Base-by-base conservation (phyloP, 1,140 invertebrate genomes). In the Lordiphosa collinella region DNA sequence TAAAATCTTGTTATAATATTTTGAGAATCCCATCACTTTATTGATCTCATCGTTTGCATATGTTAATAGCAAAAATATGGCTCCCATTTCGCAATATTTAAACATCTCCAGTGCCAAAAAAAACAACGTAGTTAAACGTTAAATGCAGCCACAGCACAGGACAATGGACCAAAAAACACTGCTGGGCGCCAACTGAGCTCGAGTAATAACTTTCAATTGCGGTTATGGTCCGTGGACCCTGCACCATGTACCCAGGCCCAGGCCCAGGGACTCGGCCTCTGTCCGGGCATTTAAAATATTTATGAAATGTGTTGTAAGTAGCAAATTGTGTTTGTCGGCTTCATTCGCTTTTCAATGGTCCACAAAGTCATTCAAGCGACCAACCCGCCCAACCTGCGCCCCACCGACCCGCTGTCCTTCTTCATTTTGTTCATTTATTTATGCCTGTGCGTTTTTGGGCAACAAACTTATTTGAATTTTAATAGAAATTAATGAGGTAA, bases 401-500 rank as follows among this genome's bases (percentile, higher is more conserved):
- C 6, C 22, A 6, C 22, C 22, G 7, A 4, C 10, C n/a, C 22
- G 13, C 53, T 48, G 40, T 18, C 16, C 12, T 25, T 29, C 35
- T 32, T 37, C 46, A 11, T 11, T 25, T 55, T 46, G 25, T 55
- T 46, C 38, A 38, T 38, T 57, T 57, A 57, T 57, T 41, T 43
- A 41, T 57, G 55, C 44, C 29, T 57, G 44, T 49, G 46, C 51
- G 50, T 49, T 34, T 14, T 43, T 49, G 47, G 46, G 47, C 63
- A 62, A 56, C 10, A 11, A 67, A 67, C 64, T 56, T 67, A 67
- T 67, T 67, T 67, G 62, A 67, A 67, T 67, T 67, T 67, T 67
- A 67, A 67, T 67, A 67, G 64, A 67, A 67, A 67, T 67, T 67
- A 67, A 67, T 67, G 64, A 67, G 64, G 64, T 67, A 67, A 67